Percentiles rank a stretch among this genome's conserved stretches.
phyloP scores from a whole-genome alignment of 2,888 invertebrate genomes.

The Hypomecis atomaria region DNA sequence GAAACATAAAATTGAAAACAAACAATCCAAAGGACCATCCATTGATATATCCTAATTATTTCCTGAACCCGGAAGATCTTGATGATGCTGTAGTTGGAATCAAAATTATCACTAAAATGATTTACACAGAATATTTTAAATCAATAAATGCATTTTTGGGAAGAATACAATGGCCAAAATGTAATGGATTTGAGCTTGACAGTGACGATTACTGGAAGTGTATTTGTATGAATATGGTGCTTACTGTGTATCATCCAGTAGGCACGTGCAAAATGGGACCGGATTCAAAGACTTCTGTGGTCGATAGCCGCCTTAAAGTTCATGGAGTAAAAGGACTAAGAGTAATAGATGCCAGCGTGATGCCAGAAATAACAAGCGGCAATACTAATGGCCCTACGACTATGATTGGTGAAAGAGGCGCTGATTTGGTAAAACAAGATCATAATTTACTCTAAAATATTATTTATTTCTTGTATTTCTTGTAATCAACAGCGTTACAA shows the following conservation, averaged over 20 bases:
- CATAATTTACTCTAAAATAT: constrained; percentile 51
- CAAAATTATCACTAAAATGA: constrained; percentile 54
- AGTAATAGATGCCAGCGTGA: constrained; percentile 91
- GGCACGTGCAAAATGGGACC: constrained; percentile 87
- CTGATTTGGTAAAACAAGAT: constrained; percentile 87
- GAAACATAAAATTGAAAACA: constrained; percentile 82
- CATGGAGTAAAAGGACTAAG: constrained; percentile 86
- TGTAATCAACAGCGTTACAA: too few relatives aligned
- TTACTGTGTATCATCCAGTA: constrained; percentile 87
- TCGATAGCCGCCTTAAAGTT: constrained; percentile 86
- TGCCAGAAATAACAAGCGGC: constrained; percentile 90
- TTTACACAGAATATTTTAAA: constrained; percentile 56
- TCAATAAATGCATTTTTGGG: constrained; percentile 56
- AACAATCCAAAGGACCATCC: constrained; percentile 85
- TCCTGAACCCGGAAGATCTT: constrained; percentile 82
- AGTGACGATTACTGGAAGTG: constrained; percentile 64
- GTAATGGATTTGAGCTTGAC: constrained; percentile 52
- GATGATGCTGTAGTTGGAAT: constrained; percentile 58
- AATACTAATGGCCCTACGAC: constrained; percentile 91
- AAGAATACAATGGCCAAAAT: constrained; percentile 54
- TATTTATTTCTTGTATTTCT: too few relatives aligned
- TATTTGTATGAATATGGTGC: constrained; percentile 74
- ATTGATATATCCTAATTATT: constrained; percentile 86
- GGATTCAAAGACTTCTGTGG: constrained; percentile 52
- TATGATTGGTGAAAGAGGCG: constrained; percentile 92